Evolutionary conservation across 2,797 vertebrate genomes (phyloP).

Genomic region (Pristis pectinata): DNA sequence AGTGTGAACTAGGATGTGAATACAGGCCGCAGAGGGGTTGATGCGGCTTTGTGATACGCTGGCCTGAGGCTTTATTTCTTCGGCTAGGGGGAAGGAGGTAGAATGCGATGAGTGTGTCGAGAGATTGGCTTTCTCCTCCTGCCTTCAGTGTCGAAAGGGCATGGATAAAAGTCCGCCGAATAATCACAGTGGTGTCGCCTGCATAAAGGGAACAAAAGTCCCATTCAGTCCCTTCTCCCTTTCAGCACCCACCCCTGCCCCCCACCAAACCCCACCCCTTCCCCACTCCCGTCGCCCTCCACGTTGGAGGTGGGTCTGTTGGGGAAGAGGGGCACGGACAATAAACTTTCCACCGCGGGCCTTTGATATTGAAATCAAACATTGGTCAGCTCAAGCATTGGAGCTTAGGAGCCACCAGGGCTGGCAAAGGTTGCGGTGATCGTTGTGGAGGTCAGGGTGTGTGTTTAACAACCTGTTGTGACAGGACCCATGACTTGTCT

Average conservation of each 20-base stretch:
- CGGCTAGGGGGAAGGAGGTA: background rate
- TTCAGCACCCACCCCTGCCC: background rate
- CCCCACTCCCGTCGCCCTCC: background rate
- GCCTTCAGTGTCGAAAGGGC: background rate
- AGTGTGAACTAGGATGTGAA: background rate
- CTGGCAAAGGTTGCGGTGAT: background rate
- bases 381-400: background rate
- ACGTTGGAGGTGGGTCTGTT: background rate
- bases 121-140: background rate
- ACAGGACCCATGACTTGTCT: background rate
- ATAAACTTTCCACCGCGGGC: background rate
- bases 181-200: background rate
- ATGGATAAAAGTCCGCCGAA: background rate
- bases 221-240: background rate
- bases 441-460: background rate
- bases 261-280: no score
- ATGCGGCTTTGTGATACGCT: background rate
- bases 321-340: background rate
- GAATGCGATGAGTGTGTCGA: constrained; percentile 9
- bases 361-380: constrained; percentile 15
- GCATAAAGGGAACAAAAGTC: background rate
- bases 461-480: background rate
- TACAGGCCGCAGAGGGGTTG: no score
- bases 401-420: background rate
- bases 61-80: background rate